A percentile compares a stretch with the other conserved stretches of the same genome.
phyloP scores from a whole-genome alignment of 2,113 vertebrate genomes.

The Ceyx melanurus region DNA sequence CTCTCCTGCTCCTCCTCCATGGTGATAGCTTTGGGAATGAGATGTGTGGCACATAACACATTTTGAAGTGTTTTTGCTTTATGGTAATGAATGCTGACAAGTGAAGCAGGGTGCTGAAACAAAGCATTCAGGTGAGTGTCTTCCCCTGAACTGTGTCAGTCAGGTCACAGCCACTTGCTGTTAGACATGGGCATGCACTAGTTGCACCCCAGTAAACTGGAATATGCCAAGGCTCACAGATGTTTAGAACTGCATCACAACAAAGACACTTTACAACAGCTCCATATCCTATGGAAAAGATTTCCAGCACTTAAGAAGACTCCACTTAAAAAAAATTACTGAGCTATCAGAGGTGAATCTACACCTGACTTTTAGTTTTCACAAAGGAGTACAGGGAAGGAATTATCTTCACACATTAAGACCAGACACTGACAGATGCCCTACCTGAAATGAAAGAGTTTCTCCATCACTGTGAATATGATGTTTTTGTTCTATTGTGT shows the following conservation, averaged over 20 bases:
- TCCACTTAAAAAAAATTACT: background rate
- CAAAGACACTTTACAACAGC: background rate
- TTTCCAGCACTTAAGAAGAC: background rate
- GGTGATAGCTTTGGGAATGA: background rate
- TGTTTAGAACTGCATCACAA: background rate
- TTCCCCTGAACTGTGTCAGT: background rate
- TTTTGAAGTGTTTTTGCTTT: background rate
- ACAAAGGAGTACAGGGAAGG: background rate
- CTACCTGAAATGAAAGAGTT: slow-evolving; percentile 79
- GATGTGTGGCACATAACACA: background rate
- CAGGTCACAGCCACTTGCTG: background rate
- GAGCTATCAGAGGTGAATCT: background rate
- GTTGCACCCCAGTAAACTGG: background rate
- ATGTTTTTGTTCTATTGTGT: slow-evolving; percentile 52
- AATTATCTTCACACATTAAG: background rate
- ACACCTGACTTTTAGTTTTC: background rate
- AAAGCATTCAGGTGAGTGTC: background rate
- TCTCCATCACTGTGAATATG: slow-evolving; percentile 52
- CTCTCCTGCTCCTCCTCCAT: background rate
- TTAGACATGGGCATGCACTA: background rate
- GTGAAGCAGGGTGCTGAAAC: background rate
- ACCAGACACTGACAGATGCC: background rate
- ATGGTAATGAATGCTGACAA: background rate
- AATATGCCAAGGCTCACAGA: background rate
- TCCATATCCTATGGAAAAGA: background rate